Percentiles rank a stretch among this genome's conserved stretches.
These are phyloP conservation scores for Poliocrania exsul DNA, from an alignment of 2,797 vertebrate species.

Conservation along the genomic window DNA sequence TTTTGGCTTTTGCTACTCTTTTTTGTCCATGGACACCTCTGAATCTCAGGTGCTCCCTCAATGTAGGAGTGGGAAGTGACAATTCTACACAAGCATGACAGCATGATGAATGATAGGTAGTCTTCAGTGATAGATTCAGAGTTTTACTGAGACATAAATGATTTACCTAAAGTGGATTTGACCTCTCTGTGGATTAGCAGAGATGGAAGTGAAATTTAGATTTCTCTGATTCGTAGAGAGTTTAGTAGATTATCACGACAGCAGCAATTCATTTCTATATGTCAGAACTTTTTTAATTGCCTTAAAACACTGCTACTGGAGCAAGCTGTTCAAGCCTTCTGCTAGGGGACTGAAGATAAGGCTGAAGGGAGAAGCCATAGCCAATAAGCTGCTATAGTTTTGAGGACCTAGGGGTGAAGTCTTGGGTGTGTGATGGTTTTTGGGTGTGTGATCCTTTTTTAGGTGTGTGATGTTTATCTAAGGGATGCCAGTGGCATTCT, in stretches of 20 bases:
- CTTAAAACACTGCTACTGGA: not conserved
- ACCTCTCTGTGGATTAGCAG: not conserved
- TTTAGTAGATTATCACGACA: not conserved
- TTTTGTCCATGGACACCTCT: not conserved
- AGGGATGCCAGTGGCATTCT: not conserved
- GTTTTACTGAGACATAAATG: not conserved
- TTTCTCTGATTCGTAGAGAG: not conserved
- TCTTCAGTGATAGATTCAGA: not conserved
- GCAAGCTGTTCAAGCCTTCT: not conserved
- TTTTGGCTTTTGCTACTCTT: not conserved
- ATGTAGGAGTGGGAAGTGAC: rapidly evolving
- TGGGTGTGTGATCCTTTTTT: not conserved
- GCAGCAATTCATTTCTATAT: not conserved
- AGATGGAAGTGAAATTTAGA: not conserved
- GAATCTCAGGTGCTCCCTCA: not conserved
- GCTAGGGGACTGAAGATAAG: not conserved
- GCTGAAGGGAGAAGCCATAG: not conserved
- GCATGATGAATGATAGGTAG: not conserved
- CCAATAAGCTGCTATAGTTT: too few relatives aligned
- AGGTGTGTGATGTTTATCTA: not conserved
- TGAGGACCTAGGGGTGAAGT: not conserved
- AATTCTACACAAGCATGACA: not conserved
- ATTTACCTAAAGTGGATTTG: not conserved
- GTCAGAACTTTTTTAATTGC: not conserved
- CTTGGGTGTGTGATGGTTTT: not conserved